These are phyloP conservation scores for Lydus trimaculatus DNA, from an alignment of 2,888 invertebrate species.

Conservation along the genomic window DNA sequence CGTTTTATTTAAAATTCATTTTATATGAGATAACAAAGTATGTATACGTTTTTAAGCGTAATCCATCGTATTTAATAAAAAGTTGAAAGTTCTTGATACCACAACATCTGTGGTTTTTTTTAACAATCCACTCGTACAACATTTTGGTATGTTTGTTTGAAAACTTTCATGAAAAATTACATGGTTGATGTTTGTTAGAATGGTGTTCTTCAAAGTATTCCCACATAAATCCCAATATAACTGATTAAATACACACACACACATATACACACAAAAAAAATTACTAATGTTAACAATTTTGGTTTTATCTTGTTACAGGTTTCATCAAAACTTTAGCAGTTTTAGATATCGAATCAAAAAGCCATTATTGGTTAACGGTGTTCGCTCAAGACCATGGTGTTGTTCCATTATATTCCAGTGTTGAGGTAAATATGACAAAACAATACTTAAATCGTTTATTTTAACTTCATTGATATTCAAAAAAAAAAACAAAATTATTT, in stretches of 20 bases:
- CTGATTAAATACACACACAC: background rate
- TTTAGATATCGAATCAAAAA: conserved; percentile 87
- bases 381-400: conserved; percentile 93
- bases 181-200: background rate
- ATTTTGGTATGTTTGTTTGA: background rate
- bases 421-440: conserved; percentile 70
- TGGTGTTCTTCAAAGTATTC: background rate
- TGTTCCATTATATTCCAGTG: conserved; percentile 82
- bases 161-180: background rate
- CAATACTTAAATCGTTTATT: too few species aligned
- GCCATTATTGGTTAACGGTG: conserved; percentile 93
- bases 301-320: conserved; percentile 66
- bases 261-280: background rate
- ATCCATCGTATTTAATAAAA: background rate
- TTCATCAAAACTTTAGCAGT: conserved; percentile 82
- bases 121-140: background rate
- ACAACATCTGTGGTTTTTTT: background rate
- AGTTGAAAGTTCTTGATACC: background rate
- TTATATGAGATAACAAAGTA: background rate
- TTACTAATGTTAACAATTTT: background rate
- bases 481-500: too few species aligned
- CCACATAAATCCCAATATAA: background rate
- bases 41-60: background rate
- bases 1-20: background rate
- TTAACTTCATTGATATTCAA: background rate